Conservation (phyloP, 2,888 invertebrate species). For the Ochropleura leucogaster region DNA sequence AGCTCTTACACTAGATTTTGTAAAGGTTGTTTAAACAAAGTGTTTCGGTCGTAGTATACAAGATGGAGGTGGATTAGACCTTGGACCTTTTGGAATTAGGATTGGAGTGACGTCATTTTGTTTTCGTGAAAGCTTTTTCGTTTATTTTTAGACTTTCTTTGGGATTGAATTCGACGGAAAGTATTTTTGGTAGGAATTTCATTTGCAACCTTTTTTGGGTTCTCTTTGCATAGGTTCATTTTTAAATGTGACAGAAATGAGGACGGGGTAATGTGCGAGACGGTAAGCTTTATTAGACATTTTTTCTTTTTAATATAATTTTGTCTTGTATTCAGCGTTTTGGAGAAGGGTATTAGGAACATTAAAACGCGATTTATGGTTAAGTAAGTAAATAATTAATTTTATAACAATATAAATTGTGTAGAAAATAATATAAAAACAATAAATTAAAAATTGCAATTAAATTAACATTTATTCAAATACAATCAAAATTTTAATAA, state of each 20-base stretch:
- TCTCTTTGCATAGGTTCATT: neutral
- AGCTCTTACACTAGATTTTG: conserved; percentile 26
- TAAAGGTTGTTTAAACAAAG: conserved; percentile 42
- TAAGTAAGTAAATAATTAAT: too few relatives aligned
- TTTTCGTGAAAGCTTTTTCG: conserved; percentile 19
- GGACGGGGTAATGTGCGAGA: neutral
- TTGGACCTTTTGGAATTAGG: conserved; percentile 44
- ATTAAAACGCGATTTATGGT: too few relatives aligned
- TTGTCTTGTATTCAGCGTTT: neutral
- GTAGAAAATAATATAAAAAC: too few relatives aligned
- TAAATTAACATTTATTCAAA: too few relatives aligned
- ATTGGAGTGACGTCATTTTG: conserved; percentile 40
- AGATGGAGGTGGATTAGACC: conserved; percentile 19
- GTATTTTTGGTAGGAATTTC: conserved; percentile 12
- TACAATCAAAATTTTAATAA: too few relatives aligned
- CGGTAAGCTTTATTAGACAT: neutral
- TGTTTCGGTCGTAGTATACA: conserved; percentile 29
- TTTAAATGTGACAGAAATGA: neutral
- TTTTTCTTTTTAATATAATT: neutral
- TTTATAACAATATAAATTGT: too few relatives aligned
- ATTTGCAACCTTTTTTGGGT: conserved; percentile 2
- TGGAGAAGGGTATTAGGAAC: neutral
- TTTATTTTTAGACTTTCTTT: conserved; percentile 42
- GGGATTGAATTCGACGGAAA: conserved; percentile 10
- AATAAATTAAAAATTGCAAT: too few relatives aligned